Conservation (phyloP, 2,797 vertebrate genomes). For the Aselliscus stoliczkanus region DNA sequence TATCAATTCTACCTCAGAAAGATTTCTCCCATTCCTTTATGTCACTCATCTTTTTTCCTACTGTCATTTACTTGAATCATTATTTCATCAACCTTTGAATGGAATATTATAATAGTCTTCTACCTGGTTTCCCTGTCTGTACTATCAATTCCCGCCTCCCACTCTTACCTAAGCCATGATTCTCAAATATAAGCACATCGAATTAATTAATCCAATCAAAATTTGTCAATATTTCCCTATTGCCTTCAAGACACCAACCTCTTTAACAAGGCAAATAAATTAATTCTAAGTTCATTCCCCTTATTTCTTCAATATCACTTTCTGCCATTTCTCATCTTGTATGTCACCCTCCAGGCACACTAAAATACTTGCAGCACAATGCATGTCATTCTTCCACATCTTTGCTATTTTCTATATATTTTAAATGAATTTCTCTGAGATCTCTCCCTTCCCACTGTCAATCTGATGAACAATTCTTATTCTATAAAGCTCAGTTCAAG, state of each 20-base stretch:
- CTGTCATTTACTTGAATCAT: background rate
- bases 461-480: background rate
- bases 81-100: background rate
- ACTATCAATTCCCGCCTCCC: background rate
- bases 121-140: background rate
- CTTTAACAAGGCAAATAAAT: background rate
- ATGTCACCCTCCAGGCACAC: background rate
- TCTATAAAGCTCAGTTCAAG: background rate
- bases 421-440: background rate
- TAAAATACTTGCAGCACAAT: background rate
- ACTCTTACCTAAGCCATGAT: background rate
- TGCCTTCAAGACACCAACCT: background rate
- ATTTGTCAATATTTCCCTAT: background rate
- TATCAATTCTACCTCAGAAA: background rate
- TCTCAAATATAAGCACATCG: background rate
- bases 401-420: background rate
- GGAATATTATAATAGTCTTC: background rate
- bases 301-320: background rate
- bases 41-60: background rate
- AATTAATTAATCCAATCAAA: background rate
- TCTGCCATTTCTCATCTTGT: background rate
- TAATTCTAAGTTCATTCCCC: background rate
- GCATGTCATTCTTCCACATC: background rate
- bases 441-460: background rate
- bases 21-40: background rate